phyloP scores from a whole-genome alignment of 2,113 vertebrate species.

The Cyprinodon variegatus region DNA sequence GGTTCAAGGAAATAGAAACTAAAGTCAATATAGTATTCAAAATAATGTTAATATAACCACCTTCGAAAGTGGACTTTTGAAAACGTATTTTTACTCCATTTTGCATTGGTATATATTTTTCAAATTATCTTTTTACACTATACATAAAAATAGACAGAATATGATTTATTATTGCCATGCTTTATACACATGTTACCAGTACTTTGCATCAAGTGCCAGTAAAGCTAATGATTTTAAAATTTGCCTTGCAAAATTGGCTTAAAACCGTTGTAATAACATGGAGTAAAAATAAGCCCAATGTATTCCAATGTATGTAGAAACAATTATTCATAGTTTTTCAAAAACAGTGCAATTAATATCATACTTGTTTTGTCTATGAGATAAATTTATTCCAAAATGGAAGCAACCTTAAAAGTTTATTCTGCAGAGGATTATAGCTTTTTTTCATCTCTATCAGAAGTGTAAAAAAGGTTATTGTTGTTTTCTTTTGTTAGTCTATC shows the following conservation, averaged over 20 bases:
- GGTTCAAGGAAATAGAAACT: background rate
- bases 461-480: background rate
- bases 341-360: background rate
- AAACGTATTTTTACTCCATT: background rate
- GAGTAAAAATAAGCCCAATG: background rate
- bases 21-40: background rate
- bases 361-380: background rate
- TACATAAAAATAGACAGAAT: background rate
- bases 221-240: background rate
- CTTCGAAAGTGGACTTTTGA: background rate
- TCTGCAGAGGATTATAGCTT: background rate
- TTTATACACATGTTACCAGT: background rate
- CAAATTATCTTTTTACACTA: background rate
- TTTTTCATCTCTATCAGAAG: background rate
- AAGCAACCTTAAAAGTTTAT: background rate
- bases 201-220: background rate
- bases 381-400: background rate
- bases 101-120: background rate
- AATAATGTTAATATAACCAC: background rate
- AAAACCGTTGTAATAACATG: background rate
- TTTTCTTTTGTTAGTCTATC: too few relatives aligned
- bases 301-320: background rate
- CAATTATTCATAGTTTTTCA: background rate
- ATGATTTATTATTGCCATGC: background rate
- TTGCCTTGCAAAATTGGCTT: background rate